Conservation (phyloP, 2,113 vertebrate genomes). For the Apaloderma vittatum region DNA sequence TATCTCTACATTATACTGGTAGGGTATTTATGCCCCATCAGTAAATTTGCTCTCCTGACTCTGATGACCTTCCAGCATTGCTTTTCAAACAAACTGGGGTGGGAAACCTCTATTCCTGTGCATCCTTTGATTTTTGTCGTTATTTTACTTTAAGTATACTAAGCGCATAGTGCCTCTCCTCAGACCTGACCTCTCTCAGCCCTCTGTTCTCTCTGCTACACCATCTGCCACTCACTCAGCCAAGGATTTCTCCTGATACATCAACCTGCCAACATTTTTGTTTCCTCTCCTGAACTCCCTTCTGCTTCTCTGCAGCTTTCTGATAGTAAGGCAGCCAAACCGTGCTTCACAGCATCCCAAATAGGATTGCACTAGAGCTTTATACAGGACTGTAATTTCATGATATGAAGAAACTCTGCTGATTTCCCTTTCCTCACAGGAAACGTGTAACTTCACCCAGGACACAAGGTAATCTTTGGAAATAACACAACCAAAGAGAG, state of each 20-base stretch:
- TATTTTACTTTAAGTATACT: not conserved
- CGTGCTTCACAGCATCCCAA: not conserved
- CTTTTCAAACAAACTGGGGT: not conserved
- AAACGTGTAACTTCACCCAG: not conserved
- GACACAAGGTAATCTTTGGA: not conserved
- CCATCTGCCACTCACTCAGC: slow-evolving; percentile 54
- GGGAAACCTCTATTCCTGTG: not conserved
- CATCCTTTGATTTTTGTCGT: not conserved
- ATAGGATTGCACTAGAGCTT: not conserved
- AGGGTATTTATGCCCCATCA: not conserved
- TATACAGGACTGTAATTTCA: not conserved
- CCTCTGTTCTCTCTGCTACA: slow-evolving; percentile 18
- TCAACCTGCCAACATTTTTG: slow-evolving; percentile 43
- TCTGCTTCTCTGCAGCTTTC: slow-evolving; percentile 33
- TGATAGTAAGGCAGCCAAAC: not conserved
- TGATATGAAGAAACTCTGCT: not conserved
- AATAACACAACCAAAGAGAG: not conserved
- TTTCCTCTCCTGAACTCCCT: slow-evolving; percentile 39
- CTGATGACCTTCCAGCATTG: not conserved
- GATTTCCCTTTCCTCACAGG: not conserved
- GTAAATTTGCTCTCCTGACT: not conserved
- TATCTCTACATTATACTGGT: not conserved
- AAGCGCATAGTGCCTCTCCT: not conserved
- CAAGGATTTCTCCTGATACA: slow-evolving; percentile 32
- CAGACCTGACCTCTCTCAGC: slow-evolving; percentile 22